phyloP scores from a whole-genome alignment of 2,888 invertebrate species.

The Eupsilia transversa region DNA sequence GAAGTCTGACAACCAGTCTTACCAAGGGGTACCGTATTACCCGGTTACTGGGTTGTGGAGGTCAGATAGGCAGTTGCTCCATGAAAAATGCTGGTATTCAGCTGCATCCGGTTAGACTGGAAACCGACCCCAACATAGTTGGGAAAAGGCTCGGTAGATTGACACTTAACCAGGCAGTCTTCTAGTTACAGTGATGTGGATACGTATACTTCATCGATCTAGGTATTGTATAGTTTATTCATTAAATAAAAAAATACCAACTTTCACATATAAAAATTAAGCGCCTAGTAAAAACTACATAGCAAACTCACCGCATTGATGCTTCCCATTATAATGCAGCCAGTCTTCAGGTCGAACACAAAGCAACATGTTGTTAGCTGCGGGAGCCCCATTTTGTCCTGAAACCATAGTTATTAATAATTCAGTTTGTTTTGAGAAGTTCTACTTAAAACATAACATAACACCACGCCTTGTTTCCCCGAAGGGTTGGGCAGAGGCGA shows the following conservation, averaged over 20 bases:
- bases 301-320: conserved; percentile 75
- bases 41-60: too few species aligned
- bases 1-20: too few species aligned
- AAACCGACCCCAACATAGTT: too few species aligned
- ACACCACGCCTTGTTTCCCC: too few species aligned
- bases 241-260: not conserved
- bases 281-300: conserved; percentile 8
- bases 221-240: not conserved
- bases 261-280: not conserved
- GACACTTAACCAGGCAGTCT: too few species aligned
- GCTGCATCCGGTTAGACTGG: too few species aligned
- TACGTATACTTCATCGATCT: not conserved
- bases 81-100: too few species aligned
- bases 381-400: conserved; percentile 75
- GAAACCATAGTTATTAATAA: conserved; percentile 38
- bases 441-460: too few species aligned
- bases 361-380: conserved; percentile 77
- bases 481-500: not conserved
- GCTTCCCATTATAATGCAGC: conserved; percentile 81
- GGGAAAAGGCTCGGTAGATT: too few species aligned
- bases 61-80: too few species aligned
- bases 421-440: not conserved
- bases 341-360: conserved; percentile 79
- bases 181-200: not conserved
- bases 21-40: too few species aligned